Evolutionary conservation across 2,888 invertebrate species (phyloP), one percentile per base, ranked within the genome.

Genomic region (Drosophila leonis): DNA sequence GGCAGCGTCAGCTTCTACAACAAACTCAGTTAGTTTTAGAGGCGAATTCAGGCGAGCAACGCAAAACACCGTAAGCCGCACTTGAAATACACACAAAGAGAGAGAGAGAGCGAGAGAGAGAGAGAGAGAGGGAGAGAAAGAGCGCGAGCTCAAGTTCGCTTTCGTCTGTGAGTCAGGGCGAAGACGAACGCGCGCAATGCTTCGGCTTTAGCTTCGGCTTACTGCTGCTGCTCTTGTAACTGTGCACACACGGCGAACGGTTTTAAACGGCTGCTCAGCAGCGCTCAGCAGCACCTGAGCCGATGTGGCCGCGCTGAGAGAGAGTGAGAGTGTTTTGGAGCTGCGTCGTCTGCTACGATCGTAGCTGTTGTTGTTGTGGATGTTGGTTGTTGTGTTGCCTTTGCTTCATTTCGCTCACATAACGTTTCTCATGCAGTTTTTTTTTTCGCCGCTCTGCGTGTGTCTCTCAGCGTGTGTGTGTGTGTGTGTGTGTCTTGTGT

Each of bases 391-490:
- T 48, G 37, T 35, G 29, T n/a, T 75, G 70, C 46, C 55, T 56
- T 41, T 66, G 76, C 61, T 78, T 83, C 80, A 87, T 87, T 84
- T 82, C 83, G 90, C 88, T 91, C 86, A 86, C 86, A 90, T 90
- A 91, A 90, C 91, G 88, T 88, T 91, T 91, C 82, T 88, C 91
- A 82, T 90, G 90, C 90, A 84, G 82, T 90, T 91, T 85, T 77
- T 80, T 24, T 24, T 24, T 24, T 44, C 67, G 54, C 46, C 54
- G 46, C 46, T 55, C 52, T 37, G 37, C 27, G 31, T 52, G n/a
- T 64, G 46, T 56, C 18, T 60, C 65, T 48, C 29, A 3, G 24
- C 4, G 31, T 48, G 49, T 29, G 27, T 61, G 35, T 64, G 37
- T 37, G 15, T 24, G 24, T 27, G 37, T 39, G 27, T 48, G 9